Conservation (phyloP, 2,888 invertebrate species). For the Apotomis capreana region DNA sequence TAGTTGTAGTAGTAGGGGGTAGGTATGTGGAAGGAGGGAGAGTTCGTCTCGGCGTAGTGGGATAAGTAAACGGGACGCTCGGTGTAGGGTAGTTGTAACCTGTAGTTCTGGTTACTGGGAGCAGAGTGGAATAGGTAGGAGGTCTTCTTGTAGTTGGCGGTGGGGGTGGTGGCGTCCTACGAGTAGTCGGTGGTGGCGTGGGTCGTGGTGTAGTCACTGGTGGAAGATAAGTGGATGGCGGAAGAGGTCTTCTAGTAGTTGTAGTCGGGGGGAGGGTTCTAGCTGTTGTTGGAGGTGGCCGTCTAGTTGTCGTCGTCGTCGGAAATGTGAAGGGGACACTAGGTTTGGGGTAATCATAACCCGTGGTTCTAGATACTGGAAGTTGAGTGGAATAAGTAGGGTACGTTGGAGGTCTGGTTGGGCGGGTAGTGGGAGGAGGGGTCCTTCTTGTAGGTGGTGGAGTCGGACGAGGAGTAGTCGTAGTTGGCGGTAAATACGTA, state of each 20-base stretch:
- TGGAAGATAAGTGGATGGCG: constrained; percentile 45
- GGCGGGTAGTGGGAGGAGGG: constrained; percentile 31
- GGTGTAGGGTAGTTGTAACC: constrained; percentile 61
- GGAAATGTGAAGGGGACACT: constrained; percentile 51
- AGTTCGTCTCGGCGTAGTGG: constrained; percentile 49
- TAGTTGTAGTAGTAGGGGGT: constrained; percentile 39
- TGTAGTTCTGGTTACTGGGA: constrained; percentile 52
- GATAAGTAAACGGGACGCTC: constrained; percentile 49
- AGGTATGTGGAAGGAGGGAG: constrained; percentile 41
- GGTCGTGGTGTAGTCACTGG: constrained; percentile 43
- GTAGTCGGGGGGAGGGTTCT: constrained; percentile 20
- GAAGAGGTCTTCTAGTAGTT: constrained; percentile 10
- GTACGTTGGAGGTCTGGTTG: constrained; percentile 45
- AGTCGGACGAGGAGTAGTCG: constrained; percentile 44
- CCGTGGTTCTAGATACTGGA: constrained; percentile 43
- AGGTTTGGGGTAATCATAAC: constrained; percentile 48
- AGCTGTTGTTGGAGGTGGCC: constrained; percentile 12
- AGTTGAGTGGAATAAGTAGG: constrained; percentile 43
- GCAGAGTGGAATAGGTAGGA: constrained; percentile 32
- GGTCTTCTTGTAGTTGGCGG: constrained; percentile 35
- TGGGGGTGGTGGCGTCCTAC: constrained; percentile 42
- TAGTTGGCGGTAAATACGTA: constrained; percentile 44
- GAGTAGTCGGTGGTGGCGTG: constrained; percentile 47
- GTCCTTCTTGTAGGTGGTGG: constrained; percentile 43
- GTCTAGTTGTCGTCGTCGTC: constrained; percentile 23